These are phyloP conservation scores for Kryptolebias marmoratus DNA, from an alignment of 2,113 vertebrate species.

Conservation along the genomic window DNA sequence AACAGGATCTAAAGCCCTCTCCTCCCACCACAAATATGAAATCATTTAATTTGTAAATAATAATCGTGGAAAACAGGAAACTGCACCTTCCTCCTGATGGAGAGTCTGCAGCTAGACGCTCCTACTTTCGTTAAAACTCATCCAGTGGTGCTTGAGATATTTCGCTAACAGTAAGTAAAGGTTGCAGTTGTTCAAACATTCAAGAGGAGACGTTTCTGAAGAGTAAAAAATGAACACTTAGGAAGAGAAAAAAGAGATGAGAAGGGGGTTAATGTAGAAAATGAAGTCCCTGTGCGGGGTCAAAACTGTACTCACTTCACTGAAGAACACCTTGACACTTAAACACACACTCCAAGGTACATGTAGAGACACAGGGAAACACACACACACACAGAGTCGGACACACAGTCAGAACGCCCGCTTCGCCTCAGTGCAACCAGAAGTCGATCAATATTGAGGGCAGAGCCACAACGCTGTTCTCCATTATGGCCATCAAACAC, in stretches of 20 bases:
- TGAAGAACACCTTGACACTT: slow-evolving; percentile 44
- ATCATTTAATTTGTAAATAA: no score
- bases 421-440: slow-evolving; percentile 68
- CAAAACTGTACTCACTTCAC: slow-evolving; percentile 22
- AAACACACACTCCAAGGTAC: slow-evolving; percentile 13
- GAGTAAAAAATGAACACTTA: no score
- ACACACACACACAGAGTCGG: slow-evolving; percentile 19
- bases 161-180: no score
- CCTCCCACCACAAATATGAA: no score
- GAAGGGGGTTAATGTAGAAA: slow-evolving; percentile 22
- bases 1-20: no score
- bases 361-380: slow-evolving; percentile 32
- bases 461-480: slow-evolving; percentile 65
- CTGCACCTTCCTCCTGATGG: no score
- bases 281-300: slow-evolving; percentile 32
- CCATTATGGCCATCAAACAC: slow-evolving; percentile 68
- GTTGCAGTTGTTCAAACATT: no score
- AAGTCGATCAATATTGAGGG: slow-evolving; percentile 69
- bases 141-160: no score
- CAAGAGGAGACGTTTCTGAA: no score
- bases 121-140: no score
- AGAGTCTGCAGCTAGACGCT: no score
- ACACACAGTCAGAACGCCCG: slow-evolving; percentile 56
- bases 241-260: neutral
- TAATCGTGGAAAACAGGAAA: no score